phyloP scores from a whole-genome alignment of 2,797 vertebrate species.

The Falco concolor region DNA sequence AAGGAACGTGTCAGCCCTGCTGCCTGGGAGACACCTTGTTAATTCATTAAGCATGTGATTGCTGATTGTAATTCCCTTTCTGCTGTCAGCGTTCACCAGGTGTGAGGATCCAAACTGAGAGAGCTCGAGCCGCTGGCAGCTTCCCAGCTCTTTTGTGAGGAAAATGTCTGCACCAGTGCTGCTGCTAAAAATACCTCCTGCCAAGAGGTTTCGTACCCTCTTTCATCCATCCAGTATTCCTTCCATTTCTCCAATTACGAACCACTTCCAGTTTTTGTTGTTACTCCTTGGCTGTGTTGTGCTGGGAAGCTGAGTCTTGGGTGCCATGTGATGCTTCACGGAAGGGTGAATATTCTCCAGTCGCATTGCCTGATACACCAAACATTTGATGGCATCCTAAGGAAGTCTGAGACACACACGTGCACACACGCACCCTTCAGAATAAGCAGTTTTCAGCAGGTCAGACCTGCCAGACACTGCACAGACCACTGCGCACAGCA shows the following conservation, averaged over 20 bases:
- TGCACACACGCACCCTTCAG: fast-evolving
- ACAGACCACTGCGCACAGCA: not conserved
- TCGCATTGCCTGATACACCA: not conserved
- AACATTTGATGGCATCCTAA: not conserved
- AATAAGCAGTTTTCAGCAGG: not conserved
- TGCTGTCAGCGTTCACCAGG: not conserved
- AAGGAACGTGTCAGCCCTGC: not conserved
- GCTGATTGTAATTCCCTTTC: not conserved
- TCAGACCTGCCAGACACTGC: not conserved
- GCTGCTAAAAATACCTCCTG: not conserved
- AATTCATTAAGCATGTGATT: not conserved
- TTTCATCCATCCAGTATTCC: not conserved
- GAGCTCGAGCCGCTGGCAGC: not conserved
- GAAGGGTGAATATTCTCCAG: not conserved
- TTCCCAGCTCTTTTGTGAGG: not conserved
- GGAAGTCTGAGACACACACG: not conserved
- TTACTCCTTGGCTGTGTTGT: not conserved
- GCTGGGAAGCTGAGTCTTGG: not conserved
- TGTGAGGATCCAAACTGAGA: not conserved
- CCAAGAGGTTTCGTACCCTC: not conserved
- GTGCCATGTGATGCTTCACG: not conserved
- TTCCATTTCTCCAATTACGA: not conserved
- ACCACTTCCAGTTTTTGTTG: not conserved
- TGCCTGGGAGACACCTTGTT: not conserved
- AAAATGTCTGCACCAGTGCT: not conserved